Base-by-base conservation (phyloP, 2,888 invertebrate species). In the Alcis repandata region DNA sequence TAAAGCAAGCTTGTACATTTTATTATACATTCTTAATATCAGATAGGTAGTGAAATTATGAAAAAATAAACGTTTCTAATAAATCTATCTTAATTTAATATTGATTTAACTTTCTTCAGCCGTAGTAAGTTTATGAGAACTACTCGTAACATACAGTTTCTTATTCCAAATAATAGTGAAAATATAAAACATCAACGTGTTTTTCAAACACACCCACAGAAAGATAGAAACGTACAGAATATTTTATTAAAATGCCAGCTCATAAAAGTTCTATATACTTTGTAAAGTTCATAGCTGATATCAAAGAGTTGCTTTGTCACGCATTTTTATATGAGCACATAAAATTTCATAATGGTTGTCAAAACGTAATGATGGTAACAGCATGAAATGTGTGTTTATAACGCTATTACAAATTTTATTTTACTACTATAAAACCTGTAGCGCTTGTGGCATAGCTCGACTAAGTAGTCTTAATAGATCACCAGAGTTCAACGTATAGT, bases 231-330 rank as follows among this genome's bases (percentile, higher is more conserved):
- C 13, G 41, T 56, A 36, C 1, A 40, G 11, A 49, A 56, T 27
- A 27, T 56, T 56, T 49, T 57, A 51, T 49, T 20, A 22, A 9
- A 40, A 20, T 48, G 46, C 11, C 41, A 49, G 36, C 48, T 53
- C 53, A 59, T 54, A 59, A 59, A 63, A n/a, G n/a, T 22, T n/a
- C 17, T 53, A 13, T 45, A 36, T 57, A 67, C 63, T 58, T 62
- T 67, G 70, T 70, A 62, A 51, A 38, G 51, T 40, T 53, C 45
- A 41, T 45, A 43, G 58, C 60, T 27, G 46, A 51, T 62, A 63
- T 57, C 58, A 67, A 63, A 67, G 59, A 52, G 68, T 63, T 60
- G 54, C 68, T 66, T 63, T 65, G 69, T 65, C 52, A 36, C 59
- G 45, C 48, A 66, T 62, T 66, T n/a, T 68, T 59, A 63, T 62